Evolutionary conservation across 2,888 invertebrate genomes (phyloP).

Genomic region (Acanthacorydalis orientalis): DNA sequence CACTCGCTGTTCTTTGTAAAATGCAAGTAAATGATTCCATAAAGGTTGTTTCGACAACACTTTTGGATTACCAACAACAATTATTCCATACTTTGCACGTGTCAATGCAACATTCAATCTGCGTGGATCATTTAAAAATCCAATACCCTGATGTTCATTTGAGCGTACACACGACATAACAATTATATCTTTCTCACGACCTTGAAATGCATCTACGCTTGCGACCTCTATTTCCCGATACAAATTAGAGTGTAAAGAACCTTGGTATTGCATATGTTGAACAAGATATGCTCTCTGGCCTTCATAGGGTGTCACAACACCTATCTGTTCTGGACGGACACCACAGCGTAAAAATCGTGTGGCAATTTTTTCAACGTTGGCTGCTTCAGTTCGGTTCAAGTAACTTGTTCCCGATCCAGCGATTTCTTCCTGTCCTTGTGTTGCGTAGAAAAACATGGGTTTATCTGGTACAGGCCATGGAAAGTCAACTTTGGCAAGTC

Average conservation of each 20-base stretch:
- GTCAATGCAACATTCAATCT: conserved; percentile 96
- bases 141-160: conserved; percentile 97
- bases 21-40: conserved; percentile 94
- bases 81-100: conserved; percentile 91
- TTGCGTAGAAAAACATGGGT: conserved; percentile 98
- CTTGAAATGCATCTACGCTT: conserved; percentile 98
- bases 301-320: conserved; percentile 97
- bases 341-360: conserved; percentile 89
- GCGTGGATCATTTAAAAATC: conserved; percentile 94
- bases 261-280: conserved; percentile 98
- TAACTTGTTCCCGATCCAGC: conserved; percentile 98
- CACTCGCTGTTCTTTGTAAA: conserved; percentile 94
- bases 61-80: conserved; percentile 98
- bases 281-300: conserved; percentile 95
- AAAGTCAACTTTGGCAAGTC: conserved; percentile 79
- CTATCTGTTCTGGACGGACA: conserved; percentile 94
- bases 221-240: conserved; percentile 99
- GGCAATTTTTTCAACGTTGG: conserved; percentile 95
- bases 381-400: conserved; percentile 93
- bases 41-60: conserved; percentile 95
- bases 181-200: conserved; percentile 96
- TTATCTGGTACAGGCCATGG: conserved; percentile 95
- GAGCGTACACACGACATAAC: conserved; percentile 98
- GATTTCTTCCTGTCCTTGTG: conserved; percentile 97
- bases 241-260: conserved; percentile 86